phyloP scores from a whole-genome alignment of 2,113 vertebrate species.

The Lepidothrix coronata region DNA sequence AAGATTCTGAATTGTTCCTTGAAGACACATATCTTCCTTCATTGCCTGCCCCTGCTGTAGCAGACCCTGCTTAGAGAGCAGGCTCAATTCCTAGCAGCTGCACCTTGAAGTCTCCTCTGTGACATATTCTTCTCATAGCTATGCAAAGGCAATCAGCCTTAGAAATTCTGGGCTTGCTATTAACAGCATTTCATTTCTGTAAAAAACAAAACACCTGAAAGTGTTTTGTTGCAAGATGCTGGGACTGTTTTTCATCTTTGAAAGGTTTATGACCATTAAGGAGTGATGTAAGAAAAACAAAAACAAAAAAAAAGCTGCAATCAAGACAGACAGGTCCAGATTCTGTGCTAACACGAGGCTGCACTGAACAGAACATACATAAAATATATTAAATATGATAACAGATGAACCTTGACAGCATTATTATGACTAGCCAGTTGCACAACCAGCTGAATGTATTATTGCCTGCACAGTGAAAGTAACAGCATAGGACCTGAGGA shows the following conservation, averaged over 20 bases:
- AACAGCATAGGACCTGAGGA: background rate
- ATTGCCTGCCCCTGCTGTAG: conserved; percentile 8
- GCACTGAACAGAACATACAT: background rate
- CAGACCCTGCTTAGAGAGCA: background rate
- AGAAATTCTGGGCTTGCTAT: conserved; percentile 20
- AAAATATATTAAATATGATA: background rate
- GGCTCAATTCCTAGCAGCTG: background rate
- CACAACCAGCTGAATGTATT: background rate
- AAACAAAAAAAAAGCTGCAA: background rate
- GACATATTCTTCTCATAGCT: background rate
- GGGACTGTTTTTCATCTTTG: background rate
- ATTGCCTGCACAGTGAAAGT: background rate
- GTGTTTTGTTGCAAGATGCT: background rate
- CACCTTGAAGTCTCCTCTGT: background rate
- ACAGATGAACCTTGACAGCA: background rate
- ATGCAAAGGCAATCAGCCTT: background rate
- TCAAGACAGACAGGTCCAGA: background rate
- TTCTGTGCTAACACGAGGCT: background rate
- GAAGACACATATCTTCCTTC: conserved; percentile 2
- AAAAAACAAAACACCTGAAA: conserved; percentile 7
- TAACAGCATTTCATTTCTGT: background rate
- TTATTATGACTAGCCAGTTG: background rate
- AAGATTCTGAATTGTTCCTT: background rate
- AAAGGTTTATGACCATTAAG: background rate
- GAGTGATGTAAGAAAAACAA: background rate